Base-by-base conservation (phyloP, 2,797 vertebrate genomes). In the Alcedo quadribrachys region DNA sequence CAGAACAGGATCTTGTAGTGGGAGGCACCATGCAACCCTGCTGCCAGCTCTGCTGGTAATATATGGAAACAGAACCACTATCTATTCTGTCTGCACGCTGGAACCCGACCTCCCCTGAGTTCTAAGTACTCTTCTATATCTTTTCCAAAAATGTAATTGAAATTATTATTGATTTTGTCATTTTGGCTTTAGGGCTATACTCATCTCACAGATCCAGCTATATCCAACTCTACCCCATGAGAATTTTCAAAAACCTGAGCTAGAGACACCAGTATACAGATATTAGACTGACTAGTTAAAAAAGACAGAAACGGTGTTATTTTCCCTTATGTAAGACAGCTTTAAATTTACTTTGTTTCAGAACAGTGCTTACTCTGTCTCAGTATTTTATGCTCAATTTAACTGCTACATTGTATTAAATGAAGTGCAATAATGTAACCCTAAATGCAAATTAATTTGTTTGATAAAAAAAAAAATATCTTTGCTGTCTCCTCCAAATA, bases 141-240 rank as follows among this genome's bases (percentile, higher is more conserved):
- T 71, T 90, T 91, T 89, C 76, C 62, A 88, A 93, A 91, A 87
- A 75, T 4, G 9, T 78, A 85, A 85, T 85, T 87, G 75, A 90
- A 94, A 94, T 93, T 86, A 93, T 90, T 92, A 95, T 92, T 94
- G 95, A 96, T 96, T 95, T 95, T 95, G 90, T 75, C 37, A 95
- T 94, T 94, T 91, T 77, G 45, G 71, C 85, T 88, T 74, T 51
- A 90, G 32, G 37, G 63, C 77, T 92, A 89, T 63, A 85, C 68
- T 87, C 46, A 71, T 51, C 75, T 86, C 90, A 60, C 62, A 90
- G 68, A 90, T 61, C 27, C 61, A 82, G 73, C 21, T 62, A 78
- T 27, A 71, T 70, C n/a, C 42, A 87, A 40, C 51, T 86, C 21
- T 51, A 66, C 63, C 35, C 40, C 66, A 78, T 2, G 18, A 68